These are phyloP conservation scores for Gastrophysa polygoni DNA, from an alignment of 2,888 invertebrate species.

Conservation along the genomic window DNA sequence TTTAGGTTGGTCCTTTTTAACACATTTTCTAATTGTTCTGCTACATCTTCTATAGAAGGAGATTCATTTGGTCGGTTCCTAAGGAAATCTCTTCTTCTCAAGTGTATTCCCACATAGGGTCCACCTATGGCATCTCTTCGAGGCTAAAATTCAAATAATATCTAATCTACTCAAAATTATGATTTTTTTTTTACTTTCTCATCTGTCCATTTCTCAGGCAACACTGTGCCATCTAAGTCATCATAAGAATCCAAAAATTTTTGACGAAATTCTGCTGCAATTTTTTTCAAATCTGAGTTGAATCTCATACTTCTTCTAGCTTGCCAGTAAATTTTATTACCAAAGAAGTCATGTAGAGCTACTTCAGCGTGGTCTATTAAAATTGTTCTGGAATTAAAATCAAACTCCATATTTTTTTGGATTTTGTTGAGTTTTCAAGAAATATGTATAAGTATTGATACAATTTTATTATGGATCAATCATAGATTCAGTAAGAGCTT, in stretches of 20 bases:
- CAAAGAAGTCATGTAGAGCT: slow-evolving; percentile 86
- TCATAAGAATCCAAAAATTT: slow-evolving; percentile 68
- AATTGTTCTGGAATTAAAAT: slow-evolving; percentile 59
- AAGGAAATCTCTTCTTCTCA: slow-evolving; percentile 88
- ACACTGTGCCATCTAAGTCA: slow-evolving; percentile 63
- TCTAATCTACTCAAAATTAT: not conserved
- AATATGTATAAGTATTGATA: too few relatives aligned
- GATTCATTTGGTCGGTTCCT: slow-evolving; percentile 73
- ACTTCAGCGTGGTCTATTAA: slow-evolving; percentile 85
- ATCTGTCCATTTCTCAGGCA: slow-evolving; percentile 67
- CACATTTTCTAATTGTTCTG: slow-evolving; percentile 70
- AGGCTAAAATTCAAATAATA: slow-evolving; percentile 50
- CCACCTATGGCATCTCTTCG: slow-evolving; percentile 65
- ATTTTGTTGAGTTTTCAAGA: too few relatives aligned
- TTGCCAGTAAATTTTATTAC: slow-evolving; percentile 81
- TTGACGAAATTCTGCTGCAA: slow-evolving; percentile 72
- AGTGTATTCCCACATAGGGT: slow-evolving; percentile 83
- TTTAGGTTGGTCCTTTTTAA: slow-evolving; percentile 64
- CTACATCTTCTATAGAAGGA: slow-evolving; percentile 79
- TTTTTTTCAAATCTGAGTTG: slow-evolving; percentile 67
- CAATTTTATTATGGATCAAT: too few relatives aligned
- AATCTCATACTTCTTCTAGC: slow-evolving; percentile 93
- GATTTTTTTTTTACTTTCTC: slow-evolving; percentile 58
- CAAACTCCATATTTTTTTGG: too few relatives aligned
- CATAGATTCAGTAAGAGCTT: too few relatives aligned